Base-by-base conservation (phyloP, 2,113 vertebrate genomes). In the Clarias magur region DNA sequence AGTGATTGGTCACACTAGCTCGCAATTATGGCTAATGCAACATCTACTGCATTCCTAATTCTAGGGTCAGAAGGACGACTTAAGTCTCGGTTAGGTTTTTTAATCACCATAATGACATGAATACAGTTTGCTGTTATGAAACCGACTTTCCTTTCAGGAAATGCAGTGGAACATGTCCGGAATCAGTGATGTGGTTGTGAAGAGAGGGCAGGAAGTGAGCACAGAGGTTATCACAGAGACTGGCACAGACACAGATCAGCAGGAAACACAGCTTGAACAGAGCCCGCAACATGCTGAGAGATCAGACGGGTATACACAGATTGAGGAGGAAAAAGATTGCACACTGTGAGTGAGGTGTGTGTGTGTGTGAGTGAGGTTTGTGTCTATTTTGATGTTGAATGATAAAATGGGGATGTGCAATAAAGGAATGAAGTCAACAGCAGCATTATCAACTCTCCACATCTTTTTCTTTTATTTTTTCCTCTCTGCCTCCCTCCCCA, bases 211-310 rank as follows among this genome's bases (percentile, higher is more conserved):
- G 48, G 48, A 83, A 54, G 48, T 68, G 63, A 56, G 82, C 48
- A 56, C 38, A 62, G 57, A 81, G 30, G 57, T 38, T 62, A 62
- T 21, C 59, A 42, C 57, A 42, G 30, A 62, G 30, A 81, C 19
- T 62, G 57, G 30, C 25, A 42, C 57, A 81, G 79, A 81, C 38
- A 62, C 30, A 67, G 48, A 30, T 27, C 62, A 21, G 42, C 62
- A 83, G 63, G 81, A 68, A 27, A 42, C 42, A 83, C 81, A 54
- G 48, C 82, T 16, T 83, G 48, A 27, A 83, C 82, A 67, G 16
- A 67, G 63, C 10, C 56, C 42, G 0, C 63, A 70, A 62, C 59
- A 81, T 62, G 57, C 79, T 42, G 57, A 81, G 79, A 81, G 79
- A 81, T 62, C 30, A 81, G 57, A 81, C 19, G 8, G 79, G 30